Base-by-base conservation (phyloP, 2,888 invertebrate genomes). In the Amblyteles armatorius region DNA sequence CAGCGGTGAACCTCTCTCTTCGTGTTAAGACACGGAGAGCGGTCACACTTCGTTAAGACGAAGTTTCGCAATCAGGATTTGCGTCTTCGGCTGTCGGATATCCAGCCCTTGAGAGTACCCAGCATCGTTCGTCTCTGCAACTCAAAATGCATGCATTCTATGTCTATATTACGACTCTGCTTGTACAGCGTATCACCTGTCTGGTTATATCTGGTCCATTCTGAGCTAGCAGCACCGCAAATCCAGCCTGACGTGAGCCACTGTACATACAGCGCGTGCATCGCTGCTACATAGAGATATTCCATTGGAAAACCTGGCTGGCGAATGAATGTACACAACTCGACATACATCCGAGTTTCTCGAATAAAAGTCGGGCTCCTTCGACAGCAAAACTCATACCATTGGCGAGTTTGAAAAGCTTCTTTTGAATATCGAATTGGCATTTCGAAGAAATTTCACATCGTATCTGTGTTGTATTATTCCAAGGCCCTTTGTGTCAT, bases 81-180 rank as follows among this genome's bases (percentile, higher is more conserved):
- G 29, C 63, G 48, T 79, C 71, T 73, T 72, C 74, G 69, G 55
- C 63, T 69, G 50, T 60, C 52, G 44, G 33, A 74, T 69, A 63
- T 74, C 55, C 74, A 48, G 73, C 40, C 11, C 78, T 26, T 0
- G 33, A 16, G 29, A 33, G 29, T n/a, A n/a, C 6, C 63, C 52
- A 26, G 22, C 50, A 65, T 63, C 36, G 52, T 63, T 44, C 63
- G 52, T 72, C 40, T 22, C 22, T 11, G 22, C 19, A 36, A 72
- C 72, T 44, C 26, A 72, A 29, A 19, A 48, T 33, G 26, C 33
- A 48, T 48, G 6, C 9, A 33, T 73, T 16, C 68, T 48, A 48
- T 68, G 19, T 26, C 68, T 68, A 44, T 11, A 40, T 67, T 13
- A 63, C 13, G 63, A 63, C 63, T 16, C 2, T 6, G 33, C 16